These are phyloP conservation scores for Erebia epiphron DNA, from an alignment of 2,888 invertebrate genomes.

Conservation along the genomic window DNA sequence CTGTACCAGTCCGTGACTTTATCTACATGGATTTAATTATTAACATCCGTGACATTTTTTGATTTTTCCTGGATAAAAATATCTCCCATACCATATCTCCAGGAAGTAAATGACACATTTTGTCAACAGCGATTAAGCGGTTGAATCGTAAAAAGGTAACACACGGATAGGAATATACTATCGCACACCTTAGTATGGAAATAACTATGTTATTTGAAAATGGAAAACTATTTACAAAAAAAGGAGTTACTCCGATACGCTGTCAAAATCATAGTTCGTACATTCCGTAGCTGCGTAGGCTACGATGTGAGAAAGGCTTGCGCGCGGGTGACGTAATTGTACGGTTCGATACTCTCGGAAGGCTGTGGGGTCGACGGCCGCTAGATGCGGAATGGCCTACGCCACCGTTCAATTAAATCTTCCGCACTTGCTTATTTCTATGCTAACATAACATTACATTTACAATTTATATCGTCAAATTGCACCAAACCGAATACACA, in stretches of 20 bases:
- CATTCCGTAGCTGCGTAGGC: constrained; percentile 33
- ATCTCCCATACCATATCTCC: too few species aligned
- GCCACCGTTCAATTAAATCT: constrained; percentile 76
- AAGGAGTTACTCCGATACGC: not conserved
- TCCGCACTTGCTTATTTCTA: constrained; percentile 59
- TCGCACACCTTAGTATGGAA: too few species aligned
- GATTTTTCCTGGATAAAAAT: too few species aligned
- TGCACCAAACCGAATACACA: not conserved
- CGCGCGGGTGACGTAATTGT: constrained; percentile 72
- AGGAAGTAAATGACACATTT: too few species aligned
- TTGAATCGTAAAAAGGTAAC: too few species aligned
- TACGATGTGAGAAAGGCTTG: constrained; percentile 53
- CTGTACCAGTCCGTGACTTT: too few species aligned
- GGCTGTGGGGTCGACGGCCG: constrained; percentile 75
- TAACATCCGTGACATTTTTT: too few species aligned
- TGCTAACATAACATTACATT: constrained; percentile 23
- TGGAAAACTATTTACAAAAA: too few species aligned
- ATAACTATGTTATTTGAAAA: too few species aligned
- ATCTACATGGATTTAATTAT: too few species aligned
- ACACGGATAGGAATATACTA: too few species aligned
- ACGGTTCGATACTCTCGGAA: constrained; percentile 66
- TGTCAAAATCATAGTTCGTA: constrained; percentile 27
- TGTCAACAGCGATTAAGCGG: too few species aligned
- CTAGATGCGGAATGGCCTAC: constrained; percentile 80
- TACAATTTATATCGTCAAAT: not conserved